phyloP scores from a whole-genome alignment of 2,797 vertebrate species.

The Kryptolebias ocellatus region DNA sequence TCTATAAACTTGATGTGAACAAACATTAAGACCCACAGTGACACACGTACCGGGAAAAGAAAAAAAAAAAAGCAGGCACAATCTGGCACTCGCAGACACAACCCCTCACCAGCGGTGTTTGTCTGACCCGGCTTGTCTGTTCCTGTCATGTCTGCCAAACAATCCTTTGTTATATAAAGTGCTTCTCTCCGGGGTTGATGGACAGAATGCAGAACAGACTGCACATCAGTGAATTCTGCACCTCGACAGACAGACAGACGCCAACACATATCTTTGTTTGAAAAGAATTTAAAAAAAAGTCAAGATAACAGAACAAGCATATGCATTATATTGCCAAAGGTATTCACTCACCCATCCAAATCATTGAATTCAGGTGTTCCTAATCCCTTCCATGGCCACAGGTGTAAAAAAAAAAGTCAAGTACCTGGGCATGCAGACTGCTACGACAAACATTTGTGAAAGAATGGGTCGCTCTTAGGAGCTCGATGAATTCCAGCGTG shows the following conservation, averaged over 20 bases:
- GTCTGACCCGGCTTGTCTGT: slow-evolving; percentile 62
- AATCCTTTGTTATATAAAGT: slow-evolving; percentile 66
- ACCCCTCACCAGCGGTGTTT: slow-evolving; percentile 47
- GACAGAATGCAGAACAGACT: slow-evolving; percentile 49
- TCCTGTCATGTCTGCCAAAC: slow-evolving; percentile 68
- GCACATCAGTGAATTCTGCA: slow-evolving; percentile 49
- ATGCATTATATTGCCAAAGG: neutral
- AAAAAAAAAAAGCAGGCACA: slow-evolving; percentile 3
- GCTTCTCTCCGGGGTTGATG: slow-evolving; percentile 57
- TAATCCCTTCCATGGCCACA: too few species aligned
- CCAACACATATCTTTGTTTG: slow-evolving; percentile 31
- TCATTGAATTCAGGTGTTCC: too few species aligned
- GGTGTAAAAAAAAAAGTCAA: too few species aligned
- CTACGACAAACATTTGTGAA: too few species aligned
- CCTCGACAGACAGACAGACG: slow-evolving; percentile 45
- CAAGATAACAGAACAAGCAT: neutral
- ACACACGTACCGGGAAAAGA: neutral
- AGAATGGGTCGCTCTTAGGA: too few species aligned
- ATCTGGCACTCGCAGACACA: slow-evolving; percentile 21
- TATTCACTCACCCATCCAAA: too few species aligned
- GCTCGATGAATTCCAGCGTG: too few species aligned
- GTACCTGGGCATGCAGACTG: too few species aligned
- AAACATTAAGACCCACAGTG: slow-evolving; percentile 18
- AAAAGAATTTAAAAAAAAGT: slow-evolving; percentile 7
- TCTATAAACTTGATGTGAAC: slow-evolving; percentile 22